Base-by-base conservation (phyloP, 2,797 vertebrate species). In the Phyllotis vaccarum region DNA sequence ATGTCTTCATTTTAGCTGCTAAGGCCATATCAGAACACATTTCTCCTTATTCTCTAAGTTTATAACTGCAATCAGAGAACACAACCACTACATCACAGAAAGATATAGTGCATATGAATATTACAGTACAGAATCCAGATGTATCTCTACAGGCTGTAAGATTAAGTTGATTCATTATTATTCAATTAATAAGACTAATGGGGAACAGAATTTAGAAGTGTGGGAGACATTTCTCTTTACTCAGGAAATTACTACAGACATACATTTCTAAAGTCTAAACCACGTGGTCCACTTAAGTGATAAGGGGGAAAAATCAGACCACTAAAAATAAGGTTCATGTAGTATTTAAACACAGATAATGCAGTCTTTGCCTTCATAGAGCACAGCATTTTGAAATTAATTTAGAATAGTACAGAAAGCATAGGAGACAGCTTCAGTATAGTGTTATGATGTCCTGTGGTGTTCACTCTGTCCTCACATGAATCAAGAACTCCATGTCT, bases 281-380 rank as follows among this genome's bases (percentile, higher is more conserved):
- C 22, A 93, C 54, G 85, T 91, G 40, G 64, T 76, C 92, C 91
- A 93, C 79, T 46, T 56, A 90, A 58, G 29, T 56, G 43, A 40
- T 3, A 97, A 97, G 96, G 21, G 4, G 3, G 49, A 46, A 60
- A 58, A 64, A 34, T 3, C 86, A 96, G 58, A 94, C 96, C 75
- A 88, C 97, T 97, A 96, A 97, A 97, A 97, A 97, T 98, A 95
- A 97, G 93, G 94, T 98, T 97, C 98, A 97, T 96, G 82, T 31
- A 74, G 74, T 97, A 96, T 98, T 98, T 98, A 98, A 98, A 93
- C 90, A 96, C 76, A 91, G 90, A 89, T 62, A 89, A 97, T 95
- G 87, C 92, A 93, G 43, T 97, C 97, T 88, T 96, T 94, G 95
- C 86, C 96, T 97, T 97, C 95, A 58, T 94, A 96, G 98, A 93